These are phyloP conservation scores for Syndactyla subalaris DNA, from an alignment of 2,797 vertebrate species.

Conservation along the genomic window DNA sequence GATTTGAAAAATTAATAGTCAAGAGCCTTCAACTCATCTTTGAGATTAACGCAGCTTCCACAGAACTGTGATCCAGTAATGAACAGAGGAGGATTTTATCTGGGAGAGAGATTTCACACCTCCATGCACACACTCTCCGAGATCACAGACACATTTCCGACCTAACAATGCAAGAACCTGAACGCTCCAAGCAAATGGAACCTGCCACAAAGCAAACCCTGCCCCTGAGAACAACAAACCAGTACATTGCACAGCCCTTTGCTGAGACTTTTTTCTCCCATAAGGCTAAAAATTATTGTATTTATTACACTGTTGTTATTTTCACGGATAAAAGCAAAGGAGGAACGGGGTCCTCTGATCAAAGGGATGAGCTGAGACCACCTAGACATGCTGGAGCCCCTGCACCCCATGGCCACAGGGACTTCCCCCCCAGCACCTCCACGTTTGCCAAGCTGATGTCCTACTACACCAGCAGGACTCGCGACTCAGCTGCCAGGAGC, in stretches of 20 bases:
- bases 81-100: not conserved
- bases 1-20: constrained; percentile 24
- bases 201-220: not conserved
- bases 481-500: constrained; percentile 6
- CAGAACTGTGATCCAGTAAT: not conserved
- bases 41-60: constrained; percentile 17
- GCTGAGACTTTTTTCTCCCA: not conserved
- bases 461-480: not conserved
- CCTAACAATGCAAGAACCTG: not conserved
- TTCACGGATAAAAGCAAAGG: not conserved
- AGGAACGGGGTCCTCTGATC: not conserved
- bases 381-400: not conserved
- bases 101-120: constrained; percentile 27
- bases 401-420: not conserved
- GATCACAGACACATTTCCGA: not conserved
- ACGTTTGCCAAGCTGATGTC: not conserved
- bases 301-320: not conserved
- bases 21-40: constrained; percentile 27
- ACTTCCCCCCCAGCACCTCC: not conserved
- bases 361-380: not conserved
- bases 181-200: not conserved
- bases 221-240: not conserved
- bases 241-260: not conserved
- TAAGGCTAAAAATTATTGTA: not conserved
- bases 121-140: not conserved